phyloP scores from a whole-genome alignment of 92 coral and sea anemone species.

The Isaurus tuberculatus region DNA sequence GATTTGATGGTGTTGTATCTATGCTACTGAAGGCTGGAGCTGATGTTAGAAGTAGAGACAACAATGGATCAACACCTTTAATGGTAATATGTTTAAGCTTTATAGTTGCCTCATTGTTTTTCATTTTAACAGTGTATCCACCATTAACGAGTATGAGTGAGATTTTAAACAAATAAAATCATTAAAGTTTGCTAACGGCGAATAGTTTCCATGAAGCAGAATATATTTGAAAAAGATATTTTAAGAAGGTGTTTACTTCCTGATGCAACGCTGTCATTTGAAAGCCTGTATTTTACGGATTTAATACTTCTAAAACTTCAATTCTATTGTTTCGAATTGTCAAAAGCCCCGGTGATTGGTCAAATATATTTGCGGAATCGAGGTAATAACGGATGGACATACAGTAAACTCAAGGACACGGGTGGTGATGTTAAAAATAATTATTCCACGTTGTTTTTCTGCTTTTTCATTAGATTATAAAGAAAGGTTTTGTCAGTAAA shows the following conservation, averaged over 20 bases:
- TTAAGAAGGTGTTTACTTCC: too few species aligned
- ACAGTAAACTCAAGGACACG: too few species aligned
- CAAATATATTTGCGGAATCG: background rate
- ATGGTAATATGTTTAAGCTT: slow-evolving; percentile 62
- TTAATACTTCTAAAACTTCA: too few species aligned
- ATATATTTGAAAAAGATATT: background rate
- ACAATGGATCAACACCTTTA: slow-evolving; percentile 84
- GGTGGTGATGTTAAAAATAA: too few species aligned
- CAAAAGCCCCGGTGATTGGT: background rate
- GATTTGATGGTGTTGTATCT: slow-evolving; percentile 73
- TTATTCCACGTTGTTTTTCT: too few species aligned
- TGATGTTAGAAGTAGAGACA: slow-evolving; percentile 87
- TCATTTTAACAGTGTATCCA: background rate
- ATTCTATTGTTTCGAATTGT: background rate
- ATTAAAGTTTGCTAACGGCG: background rate
- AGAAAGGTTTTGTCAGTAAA: too few species aligned
- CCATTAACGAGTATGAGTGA: background rate
- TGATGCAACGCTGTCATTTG: too few species aligned
- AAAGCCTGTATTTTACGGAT: too few species aligned
- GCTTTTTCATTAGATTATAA: too few species aligned
- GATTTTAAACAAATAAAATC: background rate
- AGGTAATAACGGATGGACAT: too few species aligned
- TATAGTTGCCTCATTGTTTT: background rate
- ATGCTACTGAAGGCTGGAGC: slow-evolving; percentile 84
- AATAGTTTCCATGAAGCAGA: background rate